Conservation (phyloP, 2,113 vertebrate genomes). For the Marmota monax region DNA sequence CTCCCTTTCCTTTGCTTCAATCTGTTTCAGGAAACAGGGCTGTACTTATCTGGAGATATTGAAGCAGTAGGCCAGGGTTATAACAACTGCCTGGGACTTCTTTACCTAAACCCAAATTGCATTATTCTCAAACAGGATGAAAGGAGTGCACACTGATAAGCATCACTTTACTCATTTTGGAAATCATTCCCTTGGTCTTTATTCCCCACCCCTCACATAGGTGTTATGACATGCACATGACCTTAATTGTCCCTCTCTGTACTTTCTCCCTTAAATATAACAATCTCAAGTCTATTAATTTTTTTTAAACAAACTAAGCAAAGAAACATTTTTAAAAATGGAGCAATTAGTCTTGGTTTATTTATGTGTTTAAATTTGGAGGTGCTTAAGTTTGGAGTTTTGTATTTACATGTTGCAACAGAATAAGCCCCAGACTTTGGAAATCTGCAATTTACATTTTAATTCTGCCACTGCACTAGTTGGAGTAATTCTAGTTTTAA, state of each 20-base stretch:
- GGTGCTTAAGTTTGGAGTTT: background rate
- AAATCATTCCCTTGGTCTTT: background rate
- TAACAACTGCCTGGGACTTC: background rate
- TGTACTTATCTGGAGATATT: background rate
- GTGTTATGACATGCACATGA: background rate
- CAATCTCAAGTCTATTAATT: background rate
- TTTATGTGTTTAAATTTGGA: background rate
- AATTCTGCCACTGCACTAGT: background rate
- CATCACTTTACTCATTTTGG: background rate
- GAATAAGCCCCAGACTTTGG: background rate
- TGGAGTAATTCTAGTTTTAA: background rate
- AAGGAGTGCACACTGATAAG: background rate
- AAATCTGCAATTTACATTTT: background rate
- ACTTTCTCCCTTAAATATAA: background rate
- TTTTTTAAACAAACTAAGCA: slow-evolving; percentile 30
- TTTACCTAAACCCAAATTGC: background rate
- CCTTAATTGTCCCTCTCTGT: background rate
- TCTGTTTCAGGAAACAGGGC: background rate
- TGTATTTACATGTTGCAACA: background rate
- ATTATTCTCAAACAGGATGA: background rate
- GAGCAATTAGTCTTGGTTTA: background rate
- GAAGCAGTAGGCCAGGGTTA: background rate
- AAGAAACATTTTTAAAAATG: background rate
- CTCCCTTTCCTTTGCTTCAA: background rate
- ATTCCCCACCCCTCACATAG: too few relatives aligned